Conservation (phyloP, 2,888 invertebrate genomes). For the Sinotaia quadrata region DNA sequence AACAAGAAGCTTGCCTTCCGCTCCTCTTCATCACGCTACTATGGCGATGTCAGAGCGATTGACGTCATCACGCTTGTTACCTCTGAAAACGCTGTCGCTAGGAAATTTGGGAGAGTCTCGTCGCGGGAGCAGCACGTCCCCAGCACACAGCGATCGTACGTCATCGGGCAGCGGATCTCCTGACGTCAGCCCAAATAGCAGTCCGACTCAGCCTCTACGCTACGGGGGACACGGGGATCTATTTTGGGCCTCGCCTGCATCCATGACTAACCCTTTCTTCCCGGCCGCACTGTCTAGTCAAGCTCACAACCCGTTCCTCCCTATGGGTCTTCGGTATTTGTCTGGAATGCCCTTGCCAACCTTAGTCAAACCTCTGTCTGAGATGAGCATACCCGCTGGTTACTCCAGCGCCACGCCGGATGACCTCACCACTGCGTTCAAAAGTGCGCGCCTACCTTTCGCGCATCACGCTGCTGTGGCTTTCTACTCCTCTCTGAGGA, state of each 20-base stretch:
- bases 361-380: not conserved
- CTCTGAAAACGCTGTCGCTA: not conserved
- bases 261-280: not conserved
- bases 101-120: not conserved
- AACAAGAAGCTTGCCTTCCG: not conserved
- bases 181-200: not conserved
- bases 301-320: not conserved
- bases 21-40: not conserved
- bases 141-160: constrained; percentile 23
- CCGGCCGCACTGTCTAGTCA: not conserved
- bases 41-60: not conserved
- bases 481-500: not conserved
- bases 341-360: constrained; percentile 1
- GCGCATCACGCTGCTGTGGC: not conserved
- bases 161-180: constrained; percentile 21
- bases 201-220: constrained; percentile 10
- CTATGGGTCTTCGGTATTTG: constrained; percentile 15
- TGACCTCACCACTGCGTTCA: constrained; percentile 5
- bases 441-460: constrained; percentile 1
- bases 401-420: constrained; percentile 10
- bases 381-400: not conserved
- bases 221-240: no score
- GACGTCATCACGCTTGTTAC: not conserved
- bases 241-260: not conserved
- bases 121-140: constrained; percentile 23